Evolutionary conservation across 1,140 invertebrate species (phyloP).

Genomic region (Zaprionus africanus): DNA sequence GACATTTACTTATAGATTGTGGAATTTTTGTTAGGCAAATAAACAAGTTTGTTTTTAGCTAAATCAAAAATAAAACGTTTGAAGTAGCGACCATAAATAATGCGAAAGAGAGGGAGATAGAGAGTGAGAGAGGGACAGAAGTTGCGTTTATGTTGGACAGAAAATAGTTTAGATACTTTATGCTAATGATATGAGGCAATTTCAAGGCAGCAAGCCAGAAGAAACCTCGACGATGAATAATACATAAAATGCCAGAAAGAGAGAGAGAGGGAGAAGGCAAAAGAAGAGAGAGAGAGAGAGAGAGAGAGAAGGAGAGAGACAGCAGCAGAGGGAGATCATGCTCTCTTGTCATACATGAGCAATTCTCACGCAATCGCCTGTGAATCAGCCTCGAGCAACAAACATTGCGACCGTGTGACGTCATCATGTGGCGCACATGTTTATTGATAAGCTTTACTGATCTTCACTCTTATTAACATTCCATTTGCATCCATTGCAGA

Average conservation of each 20-base stretch:
- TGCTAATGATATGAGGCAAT: constrained; percentile 73
- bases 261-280: constrained; percentile 3
- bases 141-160: constrained; percentile 29
- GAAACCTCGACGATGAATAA: constrained; percentile 66
- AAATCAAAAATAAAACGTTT: constrained; percentile 57
- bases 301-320: background rate
- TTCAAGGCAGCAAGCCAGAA: constrained; percentile 62
- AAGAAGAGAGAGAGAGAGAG: background rate
- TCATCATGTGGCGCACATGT: constrained; percentile 60
- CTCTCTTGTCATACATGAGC: background rate
- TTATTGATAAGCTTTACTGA: constrained; percentile 11
- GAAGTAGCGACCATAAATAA: constrained; percentile 53
- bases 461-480: constrained; percentile 8
- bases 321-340: no score
- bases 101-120: constrained; percentile 7
- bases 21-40: constrained; percentile 63
- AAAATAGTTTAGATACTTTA: constrained; percentile 73
- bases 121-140: background rate
- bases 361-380: constrained; percentile 2
- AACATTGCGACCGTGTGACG: constrained; percentile 47
- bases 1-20: constrained; percentile 34
- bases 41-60: constrained; percentile 55
- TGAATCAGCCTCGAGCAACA: constrained; percentile 46
- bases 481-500: constrained; percentile 83
- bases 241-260: constrained; percentile 32